Evolutionary conservation across 2,113 vertebrate genomes (phyloP).

Genomic region (Myiozetetes cayanensis): DNA sequence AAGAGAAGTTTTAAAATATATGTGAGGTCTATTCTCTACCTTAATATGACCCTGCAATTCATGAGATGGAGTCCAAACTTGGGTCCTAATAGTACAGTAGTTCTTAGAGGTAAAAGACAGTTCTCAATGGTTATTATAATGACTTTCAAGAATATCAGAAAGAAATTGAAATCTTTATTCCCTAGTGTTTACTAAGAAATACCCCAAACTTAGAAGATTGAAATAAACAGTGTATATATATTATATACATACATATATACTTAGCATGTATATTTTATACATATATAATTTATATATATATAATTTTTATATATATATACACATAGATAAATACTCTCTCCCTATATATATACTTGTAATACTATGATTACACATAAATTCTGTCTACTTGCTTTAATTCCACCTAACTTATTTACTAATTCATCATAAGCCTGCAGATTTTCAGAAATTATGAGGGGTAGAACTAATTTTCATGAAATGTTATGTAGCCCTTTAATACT

Average conservation of each 20-base stretch:
- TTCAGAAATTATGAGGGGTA: not conserved
- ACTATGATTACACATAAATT: not conserved
- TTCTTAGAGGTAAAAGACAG: not conserved
- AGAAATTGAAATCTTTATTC: not conserved
- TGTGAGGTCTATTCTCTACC: not conserved
- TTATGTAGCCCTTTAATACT: not conserved
- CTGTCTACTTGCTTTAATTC: not conserved
- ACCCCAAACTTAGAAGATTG: not conserved
- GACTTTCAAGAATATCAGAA: not conserved
- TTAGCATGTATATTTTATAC: not conserved
- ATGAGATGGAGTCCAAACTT: not conserved
- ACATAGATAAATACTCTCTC: not conserved
- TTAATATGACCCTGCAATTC: not conserved
- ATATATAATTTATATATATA: too few species aligned
- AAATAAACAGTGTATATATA: not conserved
- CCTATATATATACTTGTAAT: not conserved
- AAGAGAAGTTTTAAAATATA: not conserved
- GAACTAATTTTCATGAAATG: not conserved
- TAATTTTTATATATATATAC: not conserved
- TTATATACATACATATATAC: not conserved
- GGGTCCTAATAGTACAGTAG: not conserved
- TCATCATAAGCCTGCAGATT: not conserved
- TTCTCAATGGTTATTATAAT: not conserved
- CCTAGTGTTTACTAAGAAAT: not conserved
- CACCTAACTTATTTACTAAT: not conserved